Percentiles rank a stretch among this genome's conserved stretches.
Evolutionary conservation across 2,113 vertebrate species (phyloP).

Genomic region (Trogon melanurus): DNA sequence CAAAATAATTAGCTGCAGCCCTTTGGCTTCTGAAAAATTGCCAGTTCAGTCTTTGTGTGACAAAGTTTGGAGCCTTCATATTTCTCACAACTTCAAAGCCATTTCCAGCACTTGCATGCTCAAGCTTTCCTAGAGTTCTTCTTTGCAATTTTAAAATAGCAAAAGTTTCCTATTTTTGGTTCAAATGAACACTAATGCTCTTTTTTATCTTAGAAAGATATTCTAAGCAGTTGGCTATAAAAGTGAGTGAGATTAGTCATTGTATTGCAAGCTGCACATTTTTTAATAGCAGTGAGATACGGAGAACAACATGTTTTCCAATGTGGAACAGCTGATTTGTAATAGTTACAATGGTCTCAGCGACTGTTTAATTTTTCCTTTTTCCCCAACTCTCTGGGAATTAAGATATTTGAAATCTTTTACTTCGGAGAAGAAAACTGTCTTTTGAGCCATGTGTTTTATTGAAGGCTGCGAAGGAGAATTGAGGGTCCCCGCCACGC

Average conservation of each 20-base stretch:
- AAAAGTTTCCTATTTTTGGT: slow-evolving; percentile 1
- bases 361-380: background rate
- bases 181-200: background rate
- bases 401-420: background rate
- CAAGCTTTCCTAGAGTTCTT: background rate
- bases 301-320: slow-evolving; percentile 26
- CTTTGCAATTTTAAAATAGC: background rate
- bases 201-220: slow-evolving; percentile 25
- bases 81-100: background rate
- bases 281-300: slow-evolving; percentile 26
- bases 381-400: background rate
- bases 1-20: slow-evolving; percentile 56
- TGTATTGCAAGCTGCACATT: slow-evolving; percentile 27
- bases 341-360: slow-evolving; percentile 1
- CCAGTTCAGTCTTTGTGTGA: background rate
- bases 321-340: slow-evolving; percentile 17
- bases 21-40: slow-evolving; percentile 54
- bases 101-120: background rate
- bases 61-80: background rate
- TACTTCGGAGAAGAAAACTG: background rate
- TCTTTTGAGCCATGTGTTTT: background rate
- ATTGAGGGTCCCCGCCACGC: background rate
- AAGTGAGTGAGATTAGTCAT: slow-evolving; percentile 27
- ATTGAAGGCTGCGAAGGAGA: background rate
- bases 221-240: slow-evolving; percentile 19